These are phyloP conservation scores for Aspidapion aeneum DNA, from an alignment of 2,888 invertebrate genomes.

Conservation along the genomic window DNA sequence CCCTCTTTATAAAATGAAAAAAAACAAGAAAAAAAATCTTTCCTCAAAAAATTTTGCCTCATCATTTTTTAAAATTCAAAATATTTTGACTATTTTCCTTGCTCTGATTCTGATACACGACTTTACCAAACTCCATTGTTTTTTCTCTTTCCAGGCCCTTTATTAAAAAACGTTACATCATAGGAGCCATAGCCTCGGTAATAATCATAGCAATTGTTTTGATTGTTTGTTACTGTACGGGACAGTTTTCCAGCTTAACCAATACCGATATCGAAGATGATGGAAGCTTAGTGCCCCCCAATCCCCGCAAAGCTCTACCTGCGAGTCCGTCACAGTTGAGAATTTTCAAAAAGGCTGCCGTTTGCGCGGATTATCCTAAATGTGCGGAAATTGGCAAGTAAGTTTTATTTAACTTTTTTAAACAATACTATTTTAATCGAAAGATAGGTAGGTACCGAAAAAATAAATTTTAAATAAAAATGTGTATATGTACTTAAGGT, in stretches of 20 bases:
- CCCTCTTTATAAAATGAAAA: too few relatives aligned
- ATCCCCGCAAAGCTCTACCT: constrained; percentile 60
- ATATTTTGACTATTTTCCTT: too few relatives aligned
- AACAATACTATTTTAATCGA: too few relatives aligned
- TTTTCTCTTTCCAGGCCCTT: constrained; percentile 29
- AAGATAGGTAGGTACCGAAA: too few relatives aligned
- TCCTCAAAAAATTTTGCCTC: too few relatives aligned
- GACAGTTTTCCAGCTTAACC: constrained; percentile 25
- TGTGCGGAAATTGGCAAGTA: constrained; percentile 80
- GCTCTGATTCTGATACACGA: too few relatives aligned
- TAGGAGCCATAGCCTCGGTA: constrained; percentile 24
- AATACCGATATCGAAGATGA: constrained; percentile 15
- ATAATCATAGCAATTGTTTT: constrained; percentile 31
- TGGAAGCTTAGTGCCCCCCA: constrained; percentile 53
- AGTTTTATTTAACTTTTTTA: constrained; percentile 31
- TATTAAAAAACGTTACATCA: constrained; percentile 29
- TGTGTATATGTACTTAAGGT: too few relatives aligned
- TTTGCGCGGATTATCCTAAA: constrained; percentile 71
- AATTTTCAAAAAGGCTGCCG: constrained; percentile 64
- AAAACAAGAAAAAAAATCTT: too few relatives aligned
- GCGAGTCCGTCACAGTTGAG: constrained; percentile 67
- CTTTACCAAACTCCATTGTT: too few relatives aligned
- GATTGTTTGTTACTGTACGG: constrained; percentile 30
- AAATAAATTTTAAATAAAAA: too few relatives aligned
- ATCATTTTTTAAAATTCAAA: too few relatives aligned